Base-by-base conservation (phyloP, 1,140 invertebrate species). In the Aphaenogaster rudis region DNA sequence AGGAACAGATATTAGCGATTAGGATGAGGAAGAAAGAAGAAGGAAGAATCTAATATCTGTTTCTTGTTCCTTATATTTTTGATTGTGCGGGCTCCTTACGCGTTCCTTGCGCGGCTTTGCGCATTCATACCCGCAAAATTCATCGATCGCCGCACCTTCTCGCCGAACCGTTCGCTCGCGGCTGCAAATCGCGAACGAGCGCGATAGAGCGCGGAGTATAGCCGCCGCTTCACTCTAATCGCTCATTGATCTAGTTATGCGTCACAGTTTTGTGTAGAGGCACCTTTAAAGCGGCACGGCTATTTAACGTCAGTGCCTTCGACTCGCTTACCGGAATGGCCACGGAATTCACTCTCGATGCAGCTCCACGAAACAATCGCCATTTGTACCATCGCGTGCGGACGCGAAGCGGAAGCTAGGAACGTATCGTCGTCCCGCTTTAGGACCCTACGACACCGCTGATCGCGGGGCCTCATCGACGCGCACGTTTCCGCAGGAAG, bases 81-180 rank as follows among this genome's bases (percentile, higher is more conserved):
- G 28, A 28, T 28, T 28, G 28, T 28, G 61, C 54, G 42, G 21
- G 3, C 13, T n/a, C 28, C 39, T 36, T 17, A 36, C 69, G 17
- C 80, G 80, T 48, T 67, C 8, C 21, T 80, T 21, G 5, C n/a
- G 9, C 36, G 13, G n/a, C 45, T 81, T 59, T 81, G 64, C 66
- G 79, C 79, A 81, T 50, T 84, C 69, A 42, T 54, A 28, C 15
- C 80, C 36, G 54, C 69, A 84, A 84, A 84, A 61, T 50, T 61
- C 69, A 82, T 82, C 80, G 80, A 84, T 84, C 42, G 80, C 36
- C 52, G 78, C 61, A 48, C 42, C 66, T 69, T 33, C 42, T 54
- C 48, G 21, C 21, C 39, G 39, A 21, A 11, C 39, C 7, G 42
- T 17, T 33, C n/a, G 5, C 5, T 71, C 50, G 50, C 78, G 21